phyloP scores from a whole-genome alignment of 2,797 vertebrate genomes.

The Phrynocephalus vlangalii region DNA sequence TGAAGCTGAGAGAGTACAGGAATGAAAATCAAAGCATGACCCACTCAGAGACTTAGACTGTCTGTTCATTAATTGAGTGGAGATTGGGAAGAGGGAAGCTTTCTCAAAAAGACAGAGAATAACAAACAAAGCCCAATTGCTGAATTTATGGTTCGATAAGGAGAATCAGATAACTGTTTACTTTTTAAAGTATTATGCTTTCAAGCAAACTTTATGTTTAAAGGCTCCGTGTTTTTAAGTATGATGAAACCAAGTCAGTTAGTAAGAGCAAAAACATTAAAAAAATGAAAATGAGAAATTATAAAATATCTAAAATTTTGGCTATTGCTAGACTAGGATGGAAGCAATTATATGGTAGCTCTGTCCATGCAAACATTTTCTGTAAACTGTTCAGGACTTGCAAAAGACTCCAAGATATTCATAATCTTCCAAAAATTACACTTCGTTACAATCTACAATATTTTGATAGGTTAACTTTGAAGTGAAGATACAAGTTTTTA shows the following conservation, averaged over 20 bases:
- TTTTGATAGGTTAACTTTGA: background rate
- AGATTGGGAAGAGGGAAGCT: background rate
- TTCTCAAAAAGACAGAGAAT: background rate
- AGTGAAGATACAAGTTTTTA: background rate
- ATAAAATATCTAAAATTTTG: background rate
- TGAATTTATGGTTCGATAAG: background rate
- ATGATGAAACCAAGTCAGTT: background rate
- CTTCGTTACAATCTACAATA: background rate
- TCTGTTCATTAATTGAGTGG: slow-evolving; percentile 51
- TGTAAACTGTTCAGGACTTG: background rate
- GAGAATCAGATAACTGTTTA: background rate
- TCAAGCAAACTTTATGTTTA: background rate
- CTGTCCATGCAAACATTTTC: background rate
- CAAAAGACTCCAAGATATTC: background rate
- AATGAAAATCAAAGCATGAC: slow-evolving; percentile 61
- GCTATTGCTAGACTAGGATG: background rate
- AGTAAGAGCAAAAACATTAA: background rate
- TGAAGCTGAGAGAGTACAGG: slow-evolving; percentile 72
- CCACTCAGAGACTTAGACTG: slow-evolving; percentile 62
- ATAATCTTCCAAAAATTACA: background rate
- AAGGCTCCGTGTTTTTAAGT: background rate
- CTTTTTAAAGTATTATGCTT: background rate
- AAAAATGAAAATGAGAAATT: background rate
- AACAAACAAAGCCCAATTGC: background rate
- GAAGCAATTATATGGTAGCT: background rate